Evolutionary conservation across 2,113 vertebrate genomes (phyloP), one percentile per base, ranked within the genome.

Genomic region (Bombycilla garrulus): DNA sequence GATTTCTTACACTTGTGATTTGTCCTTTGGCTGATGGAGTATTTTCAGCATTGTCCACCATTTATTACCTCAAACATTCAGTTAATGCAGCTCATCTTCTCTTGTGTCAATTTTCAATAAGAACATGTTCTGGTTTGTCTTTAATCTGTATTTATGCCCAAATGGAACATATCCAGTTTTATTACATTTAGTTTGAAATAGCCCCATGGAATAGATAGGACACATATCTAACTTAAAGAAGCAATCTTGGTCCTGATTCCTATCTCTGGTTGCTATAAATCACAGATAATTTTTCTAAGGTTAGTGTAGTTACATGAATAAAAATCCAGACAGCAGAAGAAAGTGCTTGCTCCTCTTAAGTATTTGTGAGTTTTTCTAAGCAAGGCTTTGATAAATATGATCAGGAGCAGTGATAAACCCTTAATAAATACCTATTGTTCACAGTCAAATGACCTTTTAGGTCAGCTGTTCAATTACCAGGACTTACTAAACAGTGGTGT

Each of bases 391-490:
- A 51, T 90, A 92, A 92, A 67, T 71, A 66, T 70, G 86, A 80
- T 72, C 78, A 92, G 74, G 15, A 67, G 26, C 70, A 81, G 28
- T 54, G 29, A 76, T 72, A 90, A 96, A 95, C 69, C 61, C 48
- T 82, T 96, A 91, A 71, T 42, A 80, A 67, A 65, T 89, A 73
- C 40, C 33, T 93, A 60, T 80, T 95, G 38, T 93, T 87, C 61
- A 83, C 33, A 94, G 45, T 25, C 89, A 92, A 96, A 69, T 53
- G 35, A 74, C 70, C 88, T 66, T 95, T 82, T 71, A 90, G 86
- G 79, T 93, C 79, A 97, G 62, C 72, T 91, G 50, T 86, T 28
- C 18, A 95, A 87, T 89, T 94, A 80, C 65, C 35, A 84, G 85
- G 47, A 90, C 50, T 95, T 93, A 76, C 28, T 69, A 35, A 60